Evolutionary conservation across 2,888 invertebrate species (phyloP).

Genomic region (Dryocosmus kuriphilus): DNA sequence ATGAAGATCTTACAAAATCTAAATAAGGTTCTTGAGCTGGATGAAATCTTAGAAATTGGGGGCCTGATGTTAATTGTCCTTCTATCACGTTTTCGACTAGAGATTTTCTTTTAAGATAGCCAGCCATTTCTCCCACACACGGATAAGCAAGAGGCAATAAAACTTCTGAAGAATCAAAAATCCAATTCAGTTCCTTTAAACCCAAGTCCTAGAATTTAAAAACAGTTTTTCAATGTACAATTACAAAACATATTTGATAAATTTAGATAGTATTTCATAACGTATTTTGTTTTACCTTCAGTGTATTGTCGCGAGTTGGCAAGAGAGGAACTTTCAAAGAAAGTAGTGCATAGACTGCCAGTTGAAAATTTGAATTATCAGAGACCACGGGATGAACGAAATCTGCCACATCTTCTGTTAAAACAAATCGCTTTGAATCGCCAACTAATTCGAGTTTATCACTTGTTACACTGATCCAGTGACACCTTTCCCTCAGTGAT

Average conservation of each 20-base stretch:
- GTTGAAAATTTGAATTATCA: slow-evolving; percentile 80
- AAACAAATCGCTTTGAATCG: slow-evolving; percentile 84
- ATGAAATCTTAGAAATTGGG: slow-evolving; percentile 81
- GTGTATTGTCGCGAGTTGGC: slow-evolving; percentile 73
- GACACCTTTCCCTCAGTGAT: slow-evolving; percentile 84
- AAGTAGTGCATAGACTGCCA: slow-evolving; percentile 81
- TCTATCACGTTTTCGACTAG: slow-evolving; percentile 68
- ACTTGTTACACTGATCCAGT: slow-evolving; percentile 82
- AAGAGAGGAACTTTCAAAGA: slow-evolving; percentile 82
- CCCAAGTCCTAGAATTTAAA: slow-evolving; percentile 61
- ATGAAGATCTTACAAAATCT: slow-evolving; percentile 79
- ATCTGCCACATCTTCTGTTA: slow-evolving; percentile 82
- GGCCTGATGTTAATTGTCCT: slow-evolving; percentile 79
- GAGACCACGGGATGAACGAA: slow-evolving; percentile 85
- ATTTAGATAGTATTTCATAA: neutral
- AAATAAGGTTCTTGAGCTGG: slow-evolving; percentile 83
- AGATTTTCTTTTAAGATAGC: slow-evolving; percentile 59
- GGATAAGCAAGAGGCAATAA: slow-evolving; percentile 71
- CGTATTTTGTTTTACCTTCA: slow-evolving; percentile 59
- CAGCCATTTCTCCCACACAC: slow-evolving; percentile 64
- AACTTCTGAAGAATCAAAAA: slow-evolving; percentile 68
- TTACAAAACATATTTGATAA: neutral
- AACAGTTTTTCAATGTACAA: slow-evolving; percentile 5
- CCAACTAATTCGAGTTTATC: slow-evolving; percentile 78
- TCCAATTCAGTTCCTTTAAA: slow-evolving; percentile 67